Conservation (phyloP, 2,113 vertebrate species). For the Micromys minutus region DNA sequence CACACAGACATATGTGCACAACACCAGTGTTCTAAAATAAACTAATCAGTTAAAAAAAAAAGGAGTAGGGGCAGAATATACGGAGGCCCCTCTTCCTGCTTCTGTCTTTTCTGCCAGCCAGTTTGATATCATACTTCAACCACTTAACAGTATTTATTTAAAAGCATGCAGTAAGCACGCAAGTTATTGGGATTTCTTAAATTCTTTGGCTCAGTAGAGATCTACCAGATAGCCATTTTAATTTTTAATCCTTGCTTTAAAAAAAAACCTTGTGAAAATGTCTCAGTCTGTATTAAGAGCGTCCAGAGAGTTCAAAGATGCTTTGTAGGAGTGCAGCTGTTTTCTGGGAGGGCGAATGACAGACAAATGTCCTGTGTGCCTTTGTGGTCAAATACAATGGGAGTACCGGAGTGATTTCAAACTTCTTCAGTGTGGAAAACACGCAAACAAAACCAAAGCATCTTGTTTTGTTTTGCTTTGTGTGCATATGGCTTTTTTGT, state of each 20-base stretch:
- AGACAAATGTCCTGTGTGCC: not conserved
- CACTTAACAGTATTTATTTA: constrained; percentile 10
- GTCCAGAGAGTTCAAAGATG: not conserved
- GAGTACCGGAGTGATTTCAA: not conserved
- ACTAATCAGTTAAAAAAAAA: not conserved
- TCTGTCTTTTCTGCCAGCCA: not conserved
- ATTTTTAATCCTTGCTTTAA: constrained; percentile 48
- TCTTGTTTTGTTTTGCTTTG: not conserved
- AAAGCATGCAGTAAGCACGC: not conserved
- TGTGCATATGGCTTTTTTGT: not conserved
- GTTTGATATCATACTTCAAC: not conserved
- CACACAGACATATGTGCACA: not conserved
- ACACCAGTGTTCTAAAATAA: not conserved
- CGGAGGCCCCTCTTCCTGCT: not conserved
- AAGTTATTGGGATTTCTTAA: constrained; percentile 2
- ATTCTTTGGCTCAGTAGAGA: not conserved
- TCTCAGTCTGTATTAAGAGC: not conserved
- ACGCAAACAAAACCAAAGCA: not conserved
- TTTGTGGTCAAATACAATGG: not conserved
- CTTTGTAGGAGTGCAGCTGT: not conserved
- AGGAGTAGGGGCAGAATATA: not conserved
- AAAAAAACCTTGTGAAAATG: constrained; percentile 28
- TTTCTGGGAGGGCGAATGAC: not conserved
- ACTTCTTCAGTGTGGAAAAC: constrained; percentile 32
- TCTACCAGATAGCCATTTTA: constrained; percentile 18